phyloP scores from a whole-genome alignment of 37 sponge, comb jelly and placozoan genomes.

The Oscarella lobularis region DNA sequence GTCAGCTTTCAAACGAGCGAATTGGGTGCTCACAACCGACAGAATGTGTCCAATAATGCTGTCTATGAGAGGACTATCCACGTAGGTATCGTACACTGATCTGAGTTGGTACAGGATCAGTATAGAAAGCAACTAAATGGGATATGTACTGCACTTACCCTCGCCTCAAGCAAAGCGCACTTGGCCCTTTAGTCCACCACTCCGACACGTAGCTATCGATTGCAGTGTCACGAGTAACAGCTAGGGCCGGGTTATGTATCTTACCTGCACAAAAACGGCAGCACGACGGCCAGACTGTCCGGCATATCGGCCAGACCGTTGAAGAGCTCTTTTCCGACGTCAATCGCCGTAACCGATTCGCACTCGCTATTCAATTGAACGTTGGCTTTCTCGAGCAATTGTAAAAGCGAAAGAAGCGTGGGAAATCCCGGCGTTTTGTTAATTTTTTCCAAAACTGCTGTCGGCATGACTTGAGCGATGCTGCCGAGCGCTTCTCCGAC shows the following conservation, averaged over 20 bases:
- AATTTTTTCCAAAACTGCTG: background rate
- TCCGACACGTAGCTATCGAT: background rate
- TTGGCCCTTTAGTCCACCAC: background rate
- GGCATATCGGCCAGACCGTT: background rate
- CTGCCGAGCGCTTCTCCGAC: background rate
- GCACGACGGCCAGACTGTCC: conserved; percentile 2
- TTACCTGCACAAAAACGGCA: conserved; percentile 26
- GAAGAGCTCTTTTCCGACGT: background rate
- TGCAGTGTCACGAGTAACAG: background rate
- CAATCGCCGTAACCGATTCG: background rate
- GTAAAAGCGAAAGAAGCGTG: background rate
- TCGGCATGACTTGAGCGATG: background rate
- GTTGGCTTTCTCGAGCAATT: background rate
- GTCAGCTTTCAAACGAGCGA: background rate
- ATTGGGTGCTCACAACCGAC: background rate
- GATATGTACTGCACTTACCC: background rate
- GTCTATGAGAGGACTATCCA: background rate
- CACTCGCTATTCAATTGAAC: background rate
- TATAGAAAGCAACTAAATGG: too few species aligned
- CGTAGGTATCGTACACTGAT: background rate
- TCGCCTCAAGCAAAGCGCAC: background rate
- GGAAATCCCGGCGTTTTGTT: background rate
- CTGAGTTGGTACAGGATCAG: too few species aligned
- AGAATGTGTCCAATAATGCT: background rate
- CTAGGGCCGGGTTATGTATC: too few species aligned